Percentiles rank a stretch among this genome's conserved stretches.
Conservation (phyloP, 2,888 invertebrate species). For the Germaria angustata region DNA sequence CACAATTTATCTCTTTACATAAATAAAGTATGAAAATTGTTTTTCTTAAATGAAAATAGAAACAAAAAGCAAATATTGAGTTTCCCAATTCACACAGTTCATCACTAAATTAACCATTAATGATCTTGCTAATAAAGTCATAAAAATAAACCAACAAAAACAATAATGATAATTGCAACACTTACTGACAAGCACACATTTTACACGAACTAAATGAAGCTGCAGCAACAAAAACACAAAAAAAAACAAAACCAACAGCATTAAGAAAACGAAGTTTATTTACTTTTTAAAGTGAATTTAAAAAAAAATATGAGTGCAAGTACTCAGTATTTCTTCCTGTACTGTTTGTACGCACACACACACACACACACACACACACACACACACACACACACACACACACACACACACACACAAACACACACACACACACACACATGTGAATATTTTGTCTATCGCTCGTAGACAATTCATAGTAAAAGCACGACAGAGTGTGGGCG, state of each 20-base stretch:
- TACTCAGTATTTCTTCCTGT: background rate
- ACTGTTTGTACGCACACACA: too few relatives aligned
- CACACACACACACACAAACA: too few relatives aligned
- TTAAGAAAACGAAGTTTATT: slow-evolving; percentile 31
- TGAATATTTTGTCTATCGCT: background rate
- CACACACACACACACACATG: too few relatives aligned
- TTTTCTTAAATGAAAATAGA: too few relatives aligned
- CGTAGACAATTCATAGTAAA: slow-evolving; percentile 23
- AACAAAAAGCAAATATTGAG: too few relatives aligned
- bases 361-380: too few relatives aligned
- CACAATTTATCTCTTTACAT: too few relatives aligned
- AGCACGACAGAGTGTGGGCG: slow-evolving; percentile 46
- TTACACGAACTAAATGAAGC: slow-evolving; percentile 23
- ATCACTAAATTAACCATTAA: slow-evolving; percentile 51
- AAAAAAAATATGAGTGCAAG: background rate
- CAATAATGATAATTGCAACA: background rate
- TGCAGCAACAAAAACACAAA: background rate
- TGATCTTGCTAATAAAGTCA: slow-evolving; percentile 64
- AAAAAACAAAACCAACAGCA: too few relatives aligned
- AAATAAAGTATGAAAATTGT: too few relatives aligned
- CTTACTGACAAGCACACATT: background rate
- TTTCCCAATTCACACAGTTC: background rate
- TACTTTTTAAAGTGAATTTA: slow-evolving; percentile 41
- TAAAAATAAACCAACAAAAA: slow-evolving; percentile 39
- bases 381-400: too few relatives aligned